phyloP scores from a whole-genome alignment of 2,113 vertebrate species.

The Colaptes auratus region DNA sequence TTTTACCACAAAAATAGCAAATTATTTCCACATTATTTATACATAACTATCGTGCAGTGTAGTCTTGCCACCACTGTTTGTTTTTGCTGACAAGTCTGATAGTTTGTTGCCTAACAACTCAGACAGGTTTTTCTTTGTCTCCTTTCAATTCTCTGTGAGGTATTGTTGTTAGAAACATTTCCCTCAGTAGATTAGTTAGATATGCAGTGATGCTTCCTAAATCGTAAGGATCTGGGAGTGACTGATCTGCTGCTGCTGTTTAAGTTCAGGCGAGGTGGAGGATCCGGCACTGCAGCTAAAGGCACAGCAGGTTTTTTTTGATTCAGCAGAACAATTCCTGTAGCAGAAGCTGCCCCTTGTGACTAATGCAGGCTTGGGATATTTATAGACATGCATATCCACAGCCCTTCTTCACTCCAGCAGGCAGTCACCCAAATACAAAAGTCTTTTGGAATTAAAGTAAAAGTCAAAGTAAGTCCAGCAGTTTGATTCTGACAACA shows the following conservation, averaged over 20 bases:
- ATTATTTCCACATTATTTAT: slow-evolving; percentile 54
- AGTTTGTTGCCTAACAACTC: slow-evolving; percentile 65
- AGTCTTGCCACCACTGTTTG: slow-evolving; percentile 43
- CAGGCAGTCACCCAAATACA: slow-evolving; percentile 63
- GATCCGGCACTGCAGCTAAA: slow-evolving; percentile 4
- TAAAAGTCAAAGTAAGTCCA: slow-evolving; percentile 18
- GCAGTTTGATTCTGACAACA: slow-evolving; percentile 45
- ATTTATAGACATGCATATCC: slow-evolving; percentile 61
- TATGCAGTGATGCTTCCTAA: slow-evolving; percentile 45
- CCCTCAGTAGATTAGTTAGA: slow-evolving; percentile 32
- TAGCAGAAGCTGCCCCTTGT: slow-evolving; percentile 64
- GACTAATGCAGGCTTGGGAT: slow-evolving; percentile 64
- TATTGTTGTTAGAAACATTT: slow-evolving; percentile 51
- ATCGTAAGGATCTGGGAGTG: slow-evolving; percentile 11
- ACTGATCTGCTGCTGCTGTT: slow-evolving; percentile 18
- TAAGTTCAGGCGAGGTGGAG: slow-evolving; percentile 57
- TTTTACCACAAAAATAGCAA: slow-evolving; percentile 58
- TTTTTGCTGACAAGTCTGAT: slow-evolving; percentile 61
- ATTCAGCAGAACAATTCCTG: slow-evolving; percentile 67
- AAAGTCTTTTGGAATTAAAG: slow-evolving; percentile 59
- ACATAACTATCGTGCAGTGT: background rate
- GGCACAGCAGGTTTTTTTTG: slow-evolving; percentile 44
- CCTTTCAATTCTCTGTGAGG: slow-evolving; percentile 28
- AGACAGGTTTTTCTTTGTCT: slow-evolving; percentile 61
- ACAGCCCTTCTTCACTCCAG: slow-evolving; percentile 60